Percentiles rank a stretch among this genome's conserved stretches.
Conservation (phyloP, 2,888 invertebrate species). For the Dynastes maya region DNA sequence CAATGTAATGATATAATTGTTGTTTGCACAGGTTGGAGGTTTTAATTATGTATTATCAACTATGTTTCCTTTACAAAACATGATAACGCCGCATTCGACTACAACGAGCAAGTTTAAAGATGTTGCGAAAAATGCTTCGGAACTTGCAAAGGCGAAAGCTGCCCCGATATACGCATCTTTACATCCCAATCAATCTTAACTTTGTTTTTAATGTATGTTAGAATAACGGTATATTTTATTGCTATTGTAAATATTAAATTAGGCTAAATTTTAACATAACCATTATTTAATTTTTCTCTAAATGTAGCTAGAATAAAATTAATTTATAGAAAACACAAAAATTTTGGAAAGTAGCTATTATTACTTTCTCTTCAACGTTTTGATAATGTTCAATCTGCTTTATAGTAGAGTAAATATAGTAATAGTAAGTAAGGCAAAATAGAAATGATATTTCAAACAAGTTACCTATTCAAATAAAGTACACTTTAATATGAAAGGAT, state of each 20-base stretch:
- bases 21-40: conserved; percentile 75
- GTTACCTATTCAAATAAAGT: too few relatives aligned
- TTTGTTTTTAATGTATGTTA: conserved; percentile 33
- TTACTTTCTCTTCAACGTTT: not conserved
- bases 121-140: conserved; percentile 86
- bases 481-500: too few relatives aligned
- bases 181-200: conserved; percentile 68
- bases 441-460: too few relatives aligned
- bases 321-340: too few relatives aligned
- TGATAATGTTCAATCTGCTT: not conserved
- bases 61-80: conserved; percentile 77
- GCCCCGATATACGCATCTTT: conserved; percentile 69
- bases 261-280: conserved; percentile 2
- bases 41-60: conserved; percentile 86
- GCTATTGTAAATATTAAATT: conserved; percentile 28
- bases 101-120: conserved; percentile 78
- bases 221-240: conserved; percentile 20
- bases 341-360: not conserved
- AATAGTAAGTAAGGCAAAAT: too few relatives aligned
- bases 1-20: conserved; percentile 44
- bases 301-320: not conserved
- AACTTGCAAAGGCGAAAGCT: conserved; percentile 81
- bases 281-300: not conserved
- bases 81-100: conserved; percentile 63
- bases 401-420: too few relatives aligned